Base-by-base conservation (phyloP, 2,888 invertebrate species). In the Linyphia triangularis region DNA sequence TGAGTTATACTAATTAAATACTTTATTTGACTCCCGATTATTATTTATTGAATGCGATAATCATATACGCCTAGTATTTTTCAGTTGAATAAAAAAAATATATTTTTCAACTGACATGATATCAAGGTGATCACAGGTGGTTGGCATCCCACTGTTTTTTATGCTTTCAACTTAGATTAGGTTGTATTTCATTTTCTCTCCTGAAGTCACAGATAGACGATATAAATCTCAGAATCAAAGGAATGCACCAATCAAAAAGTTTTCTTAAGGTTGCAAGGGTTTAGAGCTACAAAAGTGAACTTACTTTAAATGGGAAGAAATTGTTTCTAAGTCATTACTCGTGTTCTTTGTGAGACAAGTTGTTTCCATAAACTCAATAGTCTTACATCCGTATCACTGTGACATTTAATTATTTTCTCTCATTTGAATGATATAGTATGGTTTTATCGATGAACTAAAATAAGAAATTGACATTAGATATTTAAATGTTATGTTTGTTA, bases 1-100 rank as follows among this genome's bases (percentile, higher is more conserved):
- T 88, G 86, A 88, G 65, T 88, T 88, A 88, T 67, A 65, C 81
- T 88, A 88, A 88, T 88, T 88, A 88, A 88, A 88, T 81, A 51
- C 51, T 57, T 65, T 67, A 40, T 22, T 69, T 40, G 81, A 81
- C 75, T 67, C 69, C 59, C 65, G 67, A 22, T 40, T 69, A 73
- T 67, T 81, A 79, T 86, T 86, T 79, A 72, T 65, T 85, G 43
- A 67, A 67, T 61, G 73, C 30, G 57, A 59, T 13, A 51, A 9
- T 16, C 16, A 16, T n/a, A 5, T 9, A 9, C 0, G n/a, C 16
- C 5, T 51, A 9, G 9, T 7, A n/a, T 51, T 51, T 51, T 13
- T 2, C n/a, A 33, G 9, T 33, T 33, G 4, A 33, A 33, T 33
- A 33, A 4, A 33, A 33, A 33, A 33, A 33, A 33, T 6, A 6